These are phyloP conservation scores for Oryzias celebensis DNA, from an alignment of 2,113 vertebrate species.

Conservation along the genomic window DNA sequence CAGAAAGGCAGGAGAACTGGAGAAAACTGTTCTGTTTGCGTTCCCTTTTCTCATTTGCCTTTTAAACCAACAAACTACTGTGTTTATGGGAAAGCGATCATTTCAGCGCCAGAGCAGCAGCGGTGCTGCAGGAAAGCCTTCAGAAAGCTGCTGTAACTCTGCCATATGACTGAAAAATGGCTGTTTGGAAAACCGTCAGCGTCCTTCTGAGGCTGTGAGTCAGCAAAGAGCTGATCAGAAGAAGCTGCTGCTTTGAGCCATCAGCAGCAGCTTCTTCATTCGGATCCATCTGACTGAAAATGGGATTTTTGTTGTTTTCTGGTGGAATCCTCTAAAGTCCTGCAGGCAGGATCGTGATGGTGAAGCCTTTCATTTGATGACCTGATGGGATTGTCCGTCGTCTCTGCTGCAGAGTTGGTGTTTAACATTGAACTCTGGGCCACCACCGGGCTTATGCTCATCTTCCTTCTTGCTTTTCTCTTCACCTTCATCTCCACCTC, in stretches of 20 bases:
- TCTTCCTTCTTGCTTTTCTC: conserved; percentile 44
- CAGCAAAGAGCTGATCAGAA: conserved; percentile 42
- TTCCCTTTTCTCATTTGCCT: conserved; percentile 2
- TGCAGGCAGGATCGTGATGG: conserved; percentile 49
- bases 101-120: too few relatives aligned
- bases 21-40: background rate
- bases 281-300: conserved; percentile 27
- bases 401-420: conserved; percentile 43
- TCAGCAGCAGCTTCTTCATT: conserved; percentile 26
- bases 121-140: too few relatives aligned
- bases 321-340: conserved; percentile 35
- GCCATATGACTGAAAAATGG: background rate
- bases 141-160: too few relatives aligned
- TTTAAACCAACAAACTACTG: conserved; percentile 8
- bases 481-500: conserved; percentile 45
- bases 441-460: conserved; percentile 34
- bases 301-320: conserved; percentile 34
- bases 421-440: conserved; percentile 48
- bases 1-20: conserved; percentile 2
- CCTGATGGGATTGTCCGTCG: conserved; percentile 57
- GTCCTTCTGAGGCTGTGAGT: conserved; percentile 42
- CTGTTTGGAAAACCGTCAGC: conserved; percentile 44
- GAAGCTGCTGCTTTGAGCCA: conserved; percentile 5
- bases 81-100: conserved; percentile 16
- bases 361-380: conserved; percentile 65